Base-by-base conservation (phyloP, 2,888 invertebrate genomes). In the Blastobasis lacticolella region DNA sequence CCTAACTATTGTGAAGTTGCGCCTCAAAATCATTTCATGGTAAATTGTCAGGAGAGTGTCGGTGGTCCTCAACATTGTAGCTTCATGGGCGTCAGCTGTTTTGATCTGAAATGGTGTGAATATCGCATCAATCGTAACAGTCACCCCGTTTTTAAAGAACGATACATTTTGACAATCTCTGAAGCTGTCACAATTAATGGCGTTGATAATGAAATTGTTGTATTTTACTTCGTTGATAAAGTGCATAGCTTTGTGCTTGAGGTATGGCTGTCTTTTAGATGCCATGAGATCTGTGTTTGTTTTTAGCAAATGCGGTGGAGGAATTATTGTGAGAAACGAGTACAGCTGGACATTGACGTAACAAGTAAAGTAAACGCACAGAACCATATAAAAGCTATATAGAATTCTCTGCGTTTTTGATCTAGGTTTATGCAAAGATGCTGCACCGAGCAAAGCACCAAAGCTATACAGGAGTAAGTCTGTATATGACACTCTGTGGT, bases 1-100 rank as follows among this genome's bases (percentile, higher is more conserved):
- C 0, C 10, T 49, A 0, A 66, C 64, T 0, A 83, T 53, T 2
- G 61, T 51, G 54, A 69, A 69, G 9, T 70, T 56, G 45, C 75
- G 82, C 1, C 71, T 59, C 0, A 84, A 61, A 10, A 80, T 38
- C 73, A 87, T 85, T 57, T 85, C 82, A 42, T 81, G 78, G 50
- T 73, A 85, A 0, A 80, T 62, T 0, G 68, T 69, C 0, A 86
- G 8, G 7, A 83, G 48, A 46, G 74, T 75, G 40, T 85, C 77
- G 1, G 60, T 5, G 0, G 71, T 56, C 54, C 59, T 63, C 9
- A 85, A 45, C 4, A 82, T 54, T 52, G 62, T 72, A 2, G 82
- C 82, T 62, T 86, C 85, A 38, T 73, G 67, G 10, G 78, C 61
- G 0, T 78, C 65, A 3, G 77, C 69, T 4, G 84, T 73, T 0